A percentile compares a stretch with the other conserved stretches of the same genome.
These are phyloP conservation scores for Plebejus anna DNA, from an alignment of 2,888 invertebrate species.

Conservation along the genomic window DNA sequence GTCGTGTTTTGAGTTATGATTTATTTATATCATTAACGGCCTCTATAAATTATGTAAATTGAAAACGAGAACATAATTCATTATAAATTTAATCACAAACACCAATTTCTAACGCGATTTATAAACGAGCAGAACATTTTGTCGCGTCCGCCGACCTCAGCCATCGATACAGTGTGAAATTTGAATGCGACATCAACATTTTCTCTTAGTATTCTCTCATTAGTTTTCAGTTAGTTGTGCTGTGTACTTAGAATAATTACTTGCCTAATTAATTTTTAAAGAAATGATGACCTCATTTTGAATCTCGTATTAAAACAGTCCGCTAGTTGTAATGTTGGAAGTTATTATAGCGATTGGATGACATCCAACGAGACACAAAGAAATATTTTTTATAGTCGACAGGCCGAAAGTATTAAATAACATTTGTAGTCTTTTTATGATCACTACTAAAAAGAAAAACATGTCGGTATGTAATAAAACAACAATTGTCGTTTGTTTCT, in stretches of 20 bases:
- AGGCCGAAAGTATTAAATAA: conserved; percentile 28
- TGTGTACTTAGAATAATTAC: conserved; percentile 70
- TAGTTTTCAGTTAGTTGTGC: conserved; percentile 77
- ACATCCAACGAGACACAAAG: conserved; percentile 48
- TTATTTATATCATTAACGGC: conserved; percentile 9
- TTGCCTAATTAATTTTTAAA: conserved; percentile 51
- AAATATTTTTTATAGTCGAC: conserved; percentile 25
- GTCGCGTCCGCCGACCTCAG: neutral
- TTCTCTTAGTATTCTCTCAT: conserved; percentile 64
- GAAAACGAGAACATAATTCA: conserved; percentile 6
- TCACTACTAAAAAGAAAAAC: neutral
- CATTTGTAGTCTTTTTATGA: conserved; percentile 8
- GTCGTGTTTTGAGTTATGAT: neutral
- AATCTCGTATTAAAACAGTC: conserved; percentile 72
- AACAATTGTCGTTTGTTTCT: conserved; percentile 20
- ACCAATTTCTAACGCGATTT: conserved; percentile 18
- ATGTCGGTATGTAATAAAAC: conserved; percentile 10
- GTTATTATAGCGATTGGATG: conserved; percentile 50
- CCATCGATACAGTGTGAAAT: conserved; percentile 48
- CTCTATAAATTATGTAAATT: conserved; percentile 13
- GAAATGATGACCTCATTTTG: conserved; percentile 59
- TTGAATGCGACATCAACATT: conserved; percentile 49
- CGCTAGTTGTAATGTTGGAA: conserved; percentile 61
- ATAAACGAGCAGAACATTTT: conserved; percentile 1
- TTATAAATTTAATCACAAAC: conserved; percentile 21